Evolutionary conservation across 2,888 invertebrate species (phyloP).

Genomic region (Hedya salicella): DNA sequence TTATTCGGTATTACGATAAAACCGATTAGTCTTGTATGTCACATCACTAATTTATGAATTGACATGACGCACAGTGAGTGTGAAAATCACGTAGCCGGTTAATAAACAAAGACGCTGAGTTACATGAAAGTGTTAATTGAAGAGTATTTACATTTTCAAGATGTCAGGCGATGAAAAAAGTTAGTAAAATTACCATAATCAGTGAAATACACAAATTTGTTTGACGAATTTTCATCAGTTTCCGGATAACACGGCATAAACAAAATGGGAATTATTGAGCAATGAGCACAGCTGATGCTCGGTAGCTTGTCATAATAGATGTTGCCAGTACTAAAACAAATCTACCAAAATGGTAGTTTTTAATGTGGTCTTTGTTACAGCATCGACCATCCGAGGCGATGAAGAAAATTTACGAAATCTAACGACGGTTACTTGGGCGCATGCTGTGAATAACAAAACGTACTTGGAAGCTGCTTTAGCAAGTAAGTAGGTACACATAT

Average conservation of each 20-base stretch:
- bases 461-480: conserved; percentile 86
- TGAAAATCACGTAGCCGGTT: too few species aligned
- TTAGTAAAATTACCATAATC: background rate
- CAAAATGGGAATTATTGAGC: background rate
- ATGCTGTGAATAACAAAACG: conserved; percentile 91
- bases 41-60: conserved; percentile 28
- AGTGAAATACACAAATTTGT: background rate
- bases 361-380: conserved; percentile 56
- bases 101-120: background rate
- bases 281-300: background rate
- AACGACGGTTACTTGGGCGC: conserved; percentile 92
- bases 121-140: conserved; percentile 5
- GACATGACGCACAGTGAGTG: background rate
- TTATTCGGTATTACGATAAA: background rate
- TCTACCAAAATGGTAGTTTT: conserved; percentile 35
- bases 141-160: conserved; percentile 5
- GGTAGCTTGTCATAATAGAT: conserved; percentile 7
- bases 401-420: conserved; percentile 86
- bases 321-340: conserved; percentile 28
- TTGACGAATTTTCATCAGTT: background rate
- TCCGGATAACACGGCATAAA: background rate
- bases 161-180: conserved; percentile 10
- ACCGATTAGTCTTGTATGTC: background rate
- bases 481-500: too few species aligned
- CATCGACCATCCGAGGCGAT: conserved; percentile 63